These are phyloP conservation scores for Ceuthmochares aereus DNA, from an alignment of 2,113 vertebrate genomes.

Conservation along the genomic window DNA sequence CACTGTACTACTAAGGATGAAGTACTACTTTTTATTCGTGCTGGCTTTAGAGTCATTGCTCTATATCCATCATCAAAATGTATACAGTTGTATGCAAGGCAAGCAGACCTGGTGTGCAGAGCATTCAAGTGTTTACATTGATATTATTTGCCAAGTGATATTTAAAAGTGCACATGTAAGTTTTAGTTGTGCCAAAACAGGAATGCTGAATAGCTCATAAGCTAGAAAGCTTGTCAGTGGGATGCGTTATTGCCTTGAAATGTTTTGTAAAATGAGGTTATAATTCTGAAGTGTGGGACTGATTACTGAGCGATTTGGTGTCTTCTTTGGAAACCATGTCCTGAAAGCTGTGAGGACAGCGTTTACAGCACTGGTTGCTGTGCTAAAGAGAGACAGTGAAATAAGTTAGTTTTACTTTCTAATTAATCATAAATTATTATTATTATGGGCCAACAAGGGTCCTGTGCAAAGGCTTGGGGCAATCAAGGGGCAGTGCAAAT, in stretches of 20 bases:
- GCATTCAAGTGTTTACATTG: background rate
- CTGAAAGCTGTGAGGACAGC: background rate
- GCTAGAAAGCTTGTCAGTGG: background rate
- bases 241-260: background rate
- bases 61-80: background rate
- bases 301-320: background rate
- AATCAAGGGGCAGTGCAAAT: background rate
- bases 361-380: background rate
- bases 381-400: background rate
- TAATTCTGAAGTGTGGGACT: background rate
- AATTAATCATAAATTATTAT: background rate
- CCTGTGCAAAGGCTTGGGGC: background rate
- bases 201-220: background rate
- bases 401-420: background rate
- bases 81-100: too few relatives aligned
- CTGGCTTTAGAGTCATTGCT: background rate
- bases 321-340: background rate
- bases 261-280: background rate
- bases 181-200: background rate
- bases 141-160: background rate
- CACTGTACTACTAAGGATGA: background rate
- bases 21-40: background rate
- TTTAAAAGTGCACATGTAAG: background rate
- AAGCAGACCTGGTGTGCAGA: background rate
- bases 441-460: rapidly evolving